phyloP scores from a whole-genome alignment of 2,113 vertebrate genomes.

The Podiceps cristatus region DNA sequence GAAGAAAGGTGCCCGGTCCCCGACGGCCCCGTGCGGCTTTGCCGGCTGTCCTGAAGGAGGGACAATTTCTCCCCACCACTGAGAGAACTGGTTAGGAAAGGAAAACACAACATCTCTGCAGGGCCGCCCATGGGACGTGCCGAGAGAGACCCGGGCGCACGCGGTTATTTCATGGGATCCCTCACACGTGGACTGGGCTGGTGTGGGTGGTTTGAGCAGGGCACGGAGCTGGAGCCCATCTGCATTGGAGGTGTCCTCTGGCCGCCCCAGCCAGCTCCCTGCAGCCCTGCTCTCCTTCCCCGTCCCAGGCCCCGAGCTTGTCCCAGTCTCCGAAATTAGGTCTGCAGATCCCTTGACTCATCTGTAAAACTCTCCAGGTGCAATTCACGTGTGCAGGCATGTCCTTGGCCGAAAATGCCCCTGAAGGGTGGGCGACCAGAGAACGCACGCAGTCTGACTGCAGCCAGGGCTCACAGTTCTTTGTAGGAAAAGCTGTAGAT shows the following conservation, averaged over 20 bases:
- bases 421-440: background rate
- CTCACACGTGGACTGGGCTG: background rate
- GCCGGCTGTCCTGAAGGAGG: background rate
- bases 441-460: background rate
- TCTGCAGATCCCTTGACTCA: background rate
- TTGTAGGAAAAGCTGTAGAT: background rate
- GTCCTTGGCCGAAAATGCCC: background rate
- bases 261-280: background rate
- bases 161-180: background rate
- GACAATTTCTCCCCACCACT: background rate
- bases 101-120: background rate
- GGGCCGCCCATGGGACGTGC: background rate
- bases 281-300: background rate
- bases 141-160: background rate
- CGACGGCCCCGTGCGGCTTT: fast-evolving
- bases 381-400: background rate
- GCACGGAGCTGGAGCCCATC: background rate
- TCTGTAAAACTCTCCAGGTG: background rate
- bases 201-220: background rate
- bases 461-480: background rate
- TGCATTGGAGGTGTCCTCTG: background rate
- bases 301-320: fast-evolving
- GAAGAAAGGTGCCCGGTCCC: background rate
- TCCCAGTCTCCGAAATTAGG: background rate
- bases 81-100: background rate